Conservation (phyloP, 1,140 invertebrate genomes). For the Drosophila mayri region DNA sequence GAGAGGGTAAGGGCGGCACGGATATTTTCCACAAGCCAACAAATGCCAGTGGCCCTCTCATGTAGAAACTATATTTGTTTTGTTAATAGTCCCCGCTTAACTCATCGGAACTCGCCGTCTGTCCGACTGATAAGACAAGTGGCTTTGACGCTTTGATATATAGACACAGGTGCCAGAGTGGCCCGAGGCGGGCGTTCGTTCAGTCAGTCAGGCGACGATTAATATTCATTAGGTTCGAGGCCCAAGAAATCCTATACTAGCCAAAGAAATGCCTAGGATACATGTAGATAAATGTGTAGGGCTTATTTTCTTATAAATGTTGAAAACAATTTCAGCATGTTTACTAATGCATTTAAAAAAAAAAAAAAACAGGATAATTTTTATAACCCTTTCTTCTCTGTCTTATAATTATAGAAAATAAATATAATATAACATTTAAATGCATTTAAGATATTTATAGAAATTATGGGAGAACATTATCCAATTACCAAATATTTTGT, state of each 20-base stretch:
- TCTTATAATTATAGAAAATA: too few relatives aligned
- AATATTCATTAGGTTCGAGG: constrained; percentile 52
- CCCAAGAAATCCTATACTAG: background rate
- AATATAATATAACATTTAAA: too few relatives aligned
- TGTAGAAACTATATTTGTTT: constrained; percentile 77
- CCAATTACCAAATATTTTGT: too few relatives aligned
- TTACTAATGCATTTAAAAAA: too few relatives aligned
- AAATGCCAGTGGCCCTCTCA: constrained; percentile 57
- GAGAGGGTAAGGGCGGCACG: background rate
- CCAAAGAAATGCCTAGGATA: background rate
- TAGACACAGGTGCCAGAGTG: constrained; percentile 48
- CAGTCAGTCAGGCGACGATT: constrained; percentile 58
- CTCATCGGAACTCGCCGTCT: constrained; percentile 51
- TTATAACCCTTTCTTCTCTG: too few relatives aligned
- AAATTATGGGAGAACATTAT: too few relatives aligned
- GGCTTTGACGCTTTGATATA: constrained; percentile 78
- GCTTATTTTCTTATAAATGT: background rate
- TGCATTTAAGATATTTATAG: too few relatives aligned
- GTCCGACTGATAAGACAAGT: constrained; percentile 77
- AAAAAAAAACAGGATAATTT: too few relatives aligned
- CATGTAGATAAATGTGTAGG: background rate
- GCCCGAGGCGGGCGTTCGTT: constrained; percentile 27
- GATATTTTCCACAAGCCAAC: constrained; percentile 26
- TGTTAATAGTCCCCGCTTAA: constrained; percentile 76
- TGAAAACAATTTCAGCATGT: background rate